Base-by-base conservation (phyloP, 2,113 vertebrate genomes). In the Melanerpes formicivorus region DNA sequence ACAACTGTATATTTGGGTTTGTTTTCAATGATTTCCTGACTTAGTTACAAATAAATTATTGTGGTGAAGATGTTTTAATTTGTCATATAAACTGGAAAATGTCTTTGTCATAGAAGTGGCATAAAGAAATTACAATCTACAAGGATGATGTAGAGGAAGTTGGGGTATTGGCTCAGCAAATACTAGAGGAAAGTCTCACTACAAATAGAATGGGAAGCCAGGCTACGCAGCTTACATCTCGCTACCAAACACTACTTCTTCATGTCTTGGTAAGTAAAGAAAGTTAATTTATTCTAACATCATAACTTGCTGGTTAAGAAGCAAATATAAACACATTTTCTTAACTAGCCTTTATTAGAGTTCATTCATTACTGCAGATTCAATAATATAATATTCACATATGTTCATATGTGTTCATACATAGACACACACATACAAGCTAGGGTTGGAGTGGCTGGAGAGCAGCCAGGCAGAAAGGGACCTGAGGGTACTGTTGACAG, bases 111-210 rank as follows among this genome's bases (percentile, higher is more conserved):
- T 94, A 99, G 99, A 98, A 98, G 18, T 98, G 98, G 98, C 98
- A 99, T 14, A 98, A 98, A 83, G 98, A 98, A 32, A 97, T 98
- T 73, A 89, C 97, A 14, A 5, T 97, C 1, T 98, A 98, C 82
- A 99, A 99, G 97, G 98, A 98, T 37, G 99, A 99, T 74, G 98
- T 99, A 10, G 99, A 99, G 71, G 98, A 98, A 29, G 98, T 99
- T 54, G 98, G 98, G 3, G 84, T 98, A 14, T 94, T 99, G 74
- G 98, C 98, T 9, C 99, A 99, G 97, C 98, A 99, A 97, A 97
- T 99, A 74, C 95, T 99, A 86, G 98, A 99, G 29, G 98, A 99
- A 96, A 98, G 97, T 87, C 98, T 98, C 44, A 98, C 98, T 93
- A 98, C 97, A 82, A 98, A 98, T 94, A 95, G 96, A 25, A 96